These are phyloP conservation scores for Champsocephalus esox DNA, from an alignment of 2,797 vertebrate genomes.

Conservation along the genomic window DNA sequence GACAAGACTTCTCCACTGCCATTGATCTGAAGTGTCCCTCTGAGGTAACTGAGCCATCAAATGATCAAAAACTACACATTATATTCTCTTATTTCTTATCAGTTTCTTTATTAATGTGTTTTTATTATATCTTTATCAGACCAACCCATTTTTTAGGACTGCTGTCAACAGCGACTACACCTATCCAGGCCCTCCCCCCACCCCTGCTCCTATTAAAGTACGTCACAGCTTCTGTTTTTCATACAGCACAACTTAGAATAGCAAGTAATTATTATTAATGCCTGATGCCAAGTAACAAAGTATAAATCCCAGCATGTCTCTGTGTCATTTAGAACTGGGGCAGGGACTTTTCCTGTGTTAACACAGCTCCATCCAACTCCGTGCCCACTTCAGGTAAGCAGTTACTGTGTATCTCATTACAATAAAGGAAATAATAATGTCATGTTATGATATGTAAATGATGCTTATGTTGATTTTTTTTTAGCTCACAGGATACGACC, in stretches of 20 bases:
- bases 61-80: background rate
- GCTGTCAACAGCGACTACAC: conserved; percentile 87
- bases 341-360: conserved; percentile 87
- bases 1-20: conserved; percentile 80
- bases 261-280: background rate
- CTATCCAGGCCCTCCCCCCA: conserved; percentile 74
- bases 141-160: conserved; percentile 87
- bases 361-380: conserved; percentile 73
- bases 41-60: conserved; percentile 82
- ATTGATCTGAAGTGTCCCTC: conserved; percentile 87
- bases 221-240: conserved; percentile 39
- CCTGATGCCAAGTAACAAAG: background rate
- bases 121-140: conserved; percentile 57
- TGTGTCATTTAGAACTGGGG: conserved; percentile 91
- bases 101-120: conserved; percentile 9
- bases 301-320: background rate
- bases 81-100: background rate
- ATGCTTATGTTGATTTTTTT: conserved; percentile 12
- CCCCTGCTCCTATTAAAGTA: conserved; percentile 81
- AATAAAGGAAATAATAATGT: background rate
- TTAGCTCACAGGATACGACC: conserved; percentile 90
- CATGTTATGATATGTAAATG: background rate
- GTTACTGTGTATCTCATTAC: background rate
- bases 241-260: background rate
- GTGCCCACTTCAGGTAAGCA: conserved; percentile 90